Evolutionary conservation across 1,140 invertebrate genomes (phyloP), one percentile per base, ranked within the genome.

Genomic region (Cyclargus thomasi): DNA sequence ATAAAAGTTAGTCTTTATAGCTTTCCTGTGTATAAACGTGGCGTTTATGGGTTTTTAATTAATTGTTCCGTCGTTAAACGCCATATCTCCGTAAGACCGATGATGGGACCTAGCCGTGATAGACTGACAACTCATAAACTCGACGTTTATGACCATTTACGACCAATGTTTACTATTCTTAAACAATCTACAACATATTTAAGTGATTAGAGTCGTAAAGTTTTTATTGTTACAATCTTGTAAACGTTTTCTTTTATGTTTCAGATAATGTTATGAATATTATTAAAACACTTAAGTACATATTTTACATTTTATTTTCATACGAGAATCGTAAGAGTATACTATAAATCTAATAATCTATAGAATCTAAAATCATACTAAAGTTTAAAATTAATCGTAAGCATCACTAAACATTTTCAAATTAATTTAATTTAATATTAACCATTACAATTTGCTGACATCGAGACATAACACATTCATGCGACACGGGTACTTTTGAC

Each of bases 1-100:
- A 91, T 91, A 91, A 91, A 91, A 91, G 84, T 90, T 90, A 90
- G 85, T 85, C 87, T 91, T 91, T 91, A 91, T 90, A 88, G 89
- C 82, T 81, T 75, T 78, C 81, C 73, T 75, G 83, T 82, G 80
- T 83, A 88, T 91, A 91, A 91, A 91, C 90, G 81, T 89, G 80
- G 81, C 83, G 82, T 90, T 91, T 90, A 90, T 87, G 78, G 75
- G 78, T 86, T 91, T 91, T 91, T 91, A 90, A 90, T 90, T 90
- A 90, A 90, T 90, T 90, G 86, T 85, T 76, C 69, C 79, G 79
- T 77, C 86, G 79, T 88, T 90, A 88, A 84, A 85, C 67, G 76
- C 73, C 80, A 80, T 85, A 88, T 87, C 85, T 86, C 81, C 75
- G 76, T 67, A 53, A 65, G 64, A 47, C 53, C 39, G 18, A 75